Evolutionary conservation across 2,888 invertebrate genomes (phyloP), one percentile per base, ranked within the genome.

Genomic region (Nephrocerus scutellatus): DNA sequence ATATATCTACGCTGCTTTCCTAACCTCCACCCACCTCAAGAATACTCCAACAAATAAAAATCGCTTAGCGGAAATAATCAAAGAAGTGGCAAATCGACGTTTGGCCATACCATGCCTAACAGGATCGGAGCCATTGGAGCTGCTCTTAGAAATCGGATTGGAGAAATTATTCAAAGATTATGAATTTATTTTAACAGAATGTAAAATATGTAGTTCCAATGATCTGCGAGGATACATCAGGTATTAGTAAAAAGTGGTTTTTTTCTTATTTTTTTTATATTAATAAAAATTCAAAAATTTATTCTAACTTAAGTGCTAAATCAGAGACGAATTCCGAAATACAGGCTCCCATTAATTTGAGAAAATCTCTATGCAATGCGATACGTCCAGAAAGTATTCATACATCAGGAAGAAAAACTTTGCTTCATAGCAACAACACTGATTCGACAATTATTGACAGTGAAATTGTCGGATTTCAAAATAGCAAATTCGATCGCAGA

Each of bases 141-240:
- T 69, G 14, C 49, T 69, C 13, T 41, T 69, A n/a, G 69, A 69
- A 58, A 66, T 68, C 34, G 69, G 69, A 6, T 46, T 69, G 39
- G 67, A 69, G 39, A 69, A 69, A 46, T 41, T 66, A 3, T 54
- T 55, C 25, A 68, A 66, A 49, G 68, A 69, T 29, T 69, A 67
- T 34, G 64, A 66, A 45, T 63, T 57, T 19, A 67, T 69, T 28
- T 66, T 63, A 34, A 55, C 52, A 3, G 66, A 66, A 40, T 63
- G 66, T 41, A 64, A 66, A 50, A 52, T 68, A 16, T 66, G 68
- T 44, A 58, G 58, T 38, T 50, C 51, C 3, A 57, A 49, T 25
- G 56, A 54, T 46, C 54, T 66, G 29, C 50, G 51, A n/a, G n/a
- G n/a, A n/a, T n/a, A 22, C 10, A 22, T 8, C 22, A 22, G 10